Evolutionary conservation across 2,797 vertebrate species (phyloP).

Genomic region (Enteromius trimaculatus): DNA sequence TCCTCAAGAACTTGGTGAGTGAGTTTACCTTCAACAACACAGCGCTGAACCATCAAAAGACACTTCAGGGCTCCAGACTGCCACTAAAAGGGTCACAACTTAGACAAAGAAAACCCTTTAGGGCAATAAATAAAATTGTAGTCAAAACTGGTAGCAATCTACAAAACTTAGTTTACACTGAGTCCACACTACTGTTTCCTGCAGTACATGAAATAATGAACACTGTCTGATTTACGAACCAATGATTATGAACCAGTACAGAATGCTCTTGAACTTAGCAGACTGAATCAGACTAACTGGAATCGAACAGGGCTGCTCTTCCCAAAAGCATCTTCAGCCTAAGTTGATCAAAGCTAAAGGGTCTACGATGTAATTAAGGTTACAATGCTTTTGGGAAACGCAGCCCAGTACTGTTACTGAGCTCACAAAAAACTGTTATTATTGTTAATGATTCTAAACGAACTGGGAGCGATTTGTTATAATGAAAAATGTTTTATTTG

Average conservation of each 20-base stretch:
- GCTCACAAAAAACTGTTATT: not conserved
- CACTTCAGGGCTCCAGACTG: not conserved
- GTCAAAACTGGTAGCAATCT: not conserved
- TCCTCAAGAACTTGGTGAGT: constrained; percentile 62
- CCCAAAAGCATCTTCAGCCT: not conserved
- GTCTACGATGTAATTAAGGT: not conserved
- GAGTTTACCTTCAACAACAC: constrained; percentile 14
- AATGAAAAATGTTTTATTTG: not conserved
- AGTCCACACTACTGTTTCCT: not conserved
- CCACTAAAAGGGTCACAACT: not conserved
- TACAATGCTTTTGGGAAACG: not conserved
- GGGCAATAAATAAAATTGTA: too few relatives aligned
- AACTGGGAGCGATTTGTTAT: not conserved
- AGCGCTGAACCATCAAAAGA: constrained; percentile 2
- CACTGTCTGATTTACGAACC: not conserved
- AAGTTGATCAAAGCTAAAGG: not conserved
- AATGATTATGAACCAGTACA: not conserved
- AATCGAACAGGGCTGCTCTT: not conserved
- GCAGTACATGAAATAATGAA: not conserved
- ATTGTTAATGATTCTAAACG: not conserved
- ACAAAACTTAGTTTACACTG: not conserved
- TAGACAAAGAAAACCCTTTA: not conserved
- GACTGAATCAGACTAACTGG: not conserved
- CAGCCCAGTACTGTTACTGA: not conserved
- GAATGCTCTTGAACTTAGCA: not conserved